A percentile compares a stretch with the other conserved stretches of the same genome.
Conservation (phyloP, 2,888 invertebrate genomes). For the Caenorhabditis imperialis region DNA sequence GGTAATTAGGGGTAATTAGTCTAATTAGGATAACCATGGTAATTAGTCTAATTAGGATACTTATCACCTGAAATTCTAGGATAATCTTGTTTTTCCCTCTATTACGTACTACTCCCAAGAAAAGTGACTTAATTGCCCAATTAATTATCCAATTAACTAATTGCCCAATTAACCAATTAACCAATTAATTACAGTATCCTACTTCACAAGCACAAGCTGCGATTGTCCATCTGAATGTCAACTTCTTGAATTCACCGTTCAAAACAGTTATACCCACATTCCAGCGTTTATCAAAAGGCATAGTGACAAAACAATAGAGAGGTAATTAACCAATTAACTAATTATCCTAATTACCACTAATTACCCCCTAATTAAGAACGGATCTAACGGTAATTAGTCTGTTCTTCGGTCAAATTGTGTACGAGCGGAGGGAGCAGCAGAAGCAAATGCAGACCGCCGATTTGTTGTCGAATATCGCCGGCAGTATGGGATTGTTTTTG, state of each 20-base stretch:
- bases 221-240: conserved; percentile 63
- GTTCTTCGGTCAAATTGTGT: conserved; percentile 62
- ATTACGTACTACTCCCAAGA: not conserved
- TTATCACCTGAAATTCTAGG: no score
- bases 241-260: conserved; percentile 53
- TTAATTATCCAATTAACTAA: no score
- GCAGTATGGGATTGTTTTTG: conserved; percentile 70
- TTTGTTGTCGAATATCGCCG: conserved; percentile 70
- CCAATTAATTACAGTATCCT: conserved; percentile 3
- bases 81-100: not conserved
- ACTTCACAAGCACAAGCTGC: conserved; percentile 16
- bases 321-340: no score
- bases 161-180: no score
- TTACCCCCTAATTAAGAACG: no score
- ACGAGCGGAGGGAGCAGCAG: conserved; percentile 69
- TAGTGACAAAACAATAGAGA: conserved; percentile 38
- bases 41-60: no score
- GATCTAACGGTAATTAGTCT: conserved; percentile 52
- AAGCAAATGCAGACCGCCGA: conserved; percentile 70
- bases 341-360: no score
- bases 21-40: no score
- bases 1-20: no score
- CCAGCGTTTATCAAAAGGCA: conserved; percentile 15
- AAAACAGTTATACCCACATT: conserved; percentile 46
- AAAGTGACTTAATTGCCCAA: no score